Evolutionary conservation across 2,797 vertebrate genomes (phyloP).

Genomic region (Mionectes olivaceus): DNA sequence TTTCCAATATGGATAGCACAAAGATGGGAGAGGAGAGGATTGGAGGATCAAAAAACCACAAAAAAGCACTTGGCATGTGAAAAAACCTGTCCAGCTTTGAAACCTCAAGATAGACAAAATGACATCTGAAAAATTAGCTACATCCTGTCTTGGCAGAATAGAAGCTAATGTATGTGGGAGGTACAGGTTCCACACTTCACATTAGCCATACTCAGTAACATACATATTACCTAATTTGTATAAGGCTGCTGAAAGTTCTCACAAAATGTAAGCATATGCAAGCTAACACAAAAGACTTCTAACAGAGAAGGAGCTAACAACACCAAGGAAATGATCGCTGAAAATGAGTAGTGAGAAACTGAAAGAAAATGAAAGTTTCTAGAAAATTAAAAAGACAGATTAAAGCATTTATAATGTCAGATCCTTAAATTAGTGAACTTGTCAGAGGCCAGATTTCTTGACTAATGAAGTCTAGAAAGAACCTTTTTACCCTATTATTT

Average conservation of each 20-base stretch:
- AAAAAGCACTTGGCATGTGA: neutral
- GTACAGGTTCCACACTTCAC: neutral
- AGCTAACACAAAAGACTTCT: neutral
- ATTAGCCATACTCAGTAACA: neutral
- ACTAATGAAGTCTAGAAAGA: neutral
- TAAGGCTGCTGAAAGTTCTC: neutral
- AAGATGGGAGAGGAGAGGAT: neutral
- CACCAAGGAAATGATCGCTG: neutral
- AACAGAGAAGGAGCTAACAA: neutral
- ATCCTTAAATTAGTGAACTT: neutral
- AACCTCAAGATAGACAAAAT: neutral
- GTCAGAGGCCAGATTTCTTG: neutral
- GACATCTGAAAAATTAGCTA: neutral
- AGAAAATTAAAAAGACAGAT: neutral
- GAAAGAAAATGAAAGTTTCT: neutral
- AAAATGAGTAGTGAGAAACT: neutral
- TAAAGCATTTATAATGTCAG: neutral
- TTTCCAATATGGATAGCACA: neutral
- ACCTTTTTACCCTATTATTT: accelerated
- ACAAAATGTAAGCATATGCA: neutral
- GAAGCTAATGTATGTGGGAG: neutral
- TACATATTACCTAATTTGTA: neutral
- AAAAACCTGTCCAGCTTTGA: neutral
- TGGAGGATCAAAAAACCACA: neutral
- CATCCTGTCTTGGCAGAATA: neutral